Evolutionary conservation across 2,113 vertebrate species (phyloP), one percentile per base, ranked within the genome.

Genomic region (Ibidorhyncha struthersii): DNA sequence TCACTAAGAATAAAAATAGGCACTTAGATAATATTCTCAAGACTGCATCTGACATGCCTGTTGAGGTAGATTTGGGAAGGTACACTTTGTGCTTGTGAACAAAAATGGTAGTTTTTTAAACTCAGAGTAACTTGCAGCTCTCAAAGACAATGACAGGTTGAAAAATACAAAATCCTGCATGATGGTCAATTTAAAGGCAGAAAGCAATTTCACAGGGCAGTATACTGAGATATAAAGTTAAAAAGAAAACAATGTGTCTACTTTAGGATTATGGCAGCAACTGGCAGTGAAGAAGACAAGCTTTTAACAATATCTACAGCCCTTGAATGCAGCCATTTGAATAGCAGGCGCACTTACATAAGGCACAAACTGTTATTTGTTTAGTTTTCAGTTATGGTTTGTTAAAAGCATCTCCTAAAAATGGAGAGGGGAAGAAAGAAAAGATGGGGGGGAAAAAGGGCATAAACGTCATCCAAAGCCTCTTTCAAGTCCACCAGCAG

Each of bases 341-440:
- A 79, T 43, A 94, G 69, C 27, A 58, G 84, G 34, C 55, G 92
- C 77, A 49, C 52, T 95, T 93, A 88, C 12, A 55, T 74, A 95
- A 84, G 45, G 55, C 38, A 83, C 45, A 94, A 89, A 92, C 82
- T 90, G 53, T 71, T 95, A 52, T 52, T 94, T 89, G 34, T 55
- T 96, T 56, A 53, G 45, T 30, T 83, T 91, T 81, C 63, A 66
- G 40, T 77, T 86, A 58, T 1, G 16, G 36, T 58, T 96, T 83
- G 12, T 83, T 86, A 91, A 83, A 94, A 96, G 29, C 14, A 55
- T 30, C 13, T 86, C 76, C 45, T 83, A 77, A 87, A 87, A 74
- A 50, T 34, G 63, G 72, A 45, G 12, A 10, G 9, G 30, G 26
- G 3, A 1, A 8, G 3, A 25, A 0, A 0, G 32, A 8, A 4